Conservation (phyloP, 2,113 vertebrate genomes). For the Psammodynastes pulverulentus region DNA sequence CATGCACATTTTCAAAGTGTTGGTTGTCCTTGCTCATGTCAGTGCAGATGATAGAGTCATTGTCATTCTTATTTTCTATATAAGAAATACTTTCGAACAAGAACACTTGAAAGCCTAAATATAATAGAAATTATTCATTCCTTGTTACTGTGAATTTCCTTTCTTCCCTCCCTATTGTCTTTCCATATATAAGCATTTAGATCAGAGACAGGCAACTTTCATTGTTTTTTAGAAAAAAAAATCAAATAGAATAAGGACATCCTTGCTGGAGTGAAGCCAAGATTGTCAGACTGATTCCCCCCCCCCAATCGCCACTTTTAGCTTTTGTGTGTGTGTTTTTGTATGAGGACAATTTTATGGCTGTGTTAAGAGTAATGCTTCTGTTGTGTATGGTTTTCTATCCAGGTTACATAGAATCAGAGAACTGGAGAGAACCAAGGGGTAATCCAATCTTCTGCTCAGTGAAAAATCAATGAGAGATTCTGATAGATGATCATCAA, state of each 20-base stretch:
- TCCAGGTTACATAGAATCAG: background rate
- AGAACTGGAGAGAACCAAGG: background rate
- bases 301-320: background rate
- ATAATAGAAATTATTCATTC: background rate
- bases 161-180: background rate
- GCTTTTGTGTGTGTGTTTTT: background rate
- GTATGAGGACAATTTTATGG: background rate
- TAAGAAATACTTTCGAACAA: background rate
- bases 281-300: background rate
- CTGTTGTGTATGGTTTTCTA: background rate
- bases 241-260: background rate
- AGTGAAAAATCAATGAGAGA: background rate
- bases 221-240: background rate
- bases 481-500: background rate
- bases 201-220: background rate
- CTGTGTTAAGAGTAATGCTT: background rate
- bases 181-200: background rate
- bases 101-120: background rate
- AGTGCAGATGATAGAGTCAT: background rate
- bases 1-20: background rate
- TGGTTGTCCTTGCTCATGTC: background rate
- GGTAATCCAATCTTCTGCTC: background rate
- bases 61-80: background rate
- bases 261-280: background rate
- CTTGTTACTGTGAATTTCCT: background rate